A percentile compares a stretch with the other conserved stretches of the same genome.
Evolutionary conservation across 2,888 invertebrate species (phyloP).

Genomic region (Noctua janthina): DNA sequence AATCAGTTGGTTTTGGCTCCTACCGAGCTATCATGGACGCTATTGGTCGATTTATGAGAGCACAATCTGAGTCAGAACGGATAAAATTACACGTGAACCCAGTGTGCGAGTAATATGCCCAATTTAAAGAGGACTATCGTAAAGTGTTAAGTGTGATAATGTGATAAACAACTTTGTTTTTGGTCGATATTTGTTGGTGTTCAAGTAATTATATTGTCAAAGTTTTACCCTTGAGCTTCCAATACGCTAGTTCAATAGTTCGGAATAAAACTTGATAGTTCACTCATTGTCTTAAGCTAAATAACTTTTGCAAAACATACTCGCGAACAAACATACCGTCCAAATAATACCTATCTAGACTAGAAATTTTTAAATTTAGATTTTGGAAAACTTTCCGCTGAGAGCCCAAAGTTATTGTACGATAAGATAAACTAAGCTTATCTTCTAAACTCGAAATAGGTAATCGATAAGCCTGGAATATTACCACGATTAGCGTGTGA

Average conservation of each 20-base stretch:
- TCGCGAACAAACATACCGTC: not conserved
- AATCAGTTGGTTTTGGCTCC: conserved; percentile 52
- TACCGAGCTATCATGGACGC: conserved; percentile 35
- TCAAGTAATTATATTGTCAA: not conserved
- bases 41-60: conserved; percentile 53
- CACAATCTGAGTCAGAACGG: conserved; percentile 59
- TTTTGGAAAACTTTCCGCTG: not conserved
- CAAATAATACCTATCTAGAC: conserved; percentile 5
- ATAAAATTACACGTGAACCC: conserved; percentile 56
- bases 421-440: conserved; percentile 28
- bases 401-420: conserved; percentile 25
- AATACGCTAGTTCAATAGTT: not conserved
- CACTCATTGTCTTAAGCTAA: not conserved
- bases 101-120: conserved; percentile 40
- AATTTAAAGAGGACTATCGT: conserved; percentile 39
- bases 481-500: not conserved
- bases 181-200: not conserved
- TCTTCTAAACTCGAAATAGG: conserved; percentile 17
- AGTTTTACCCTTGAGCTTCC: not conserved
- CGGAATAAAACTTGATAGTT: not conserved
- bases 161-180: conserved; percentile 21
- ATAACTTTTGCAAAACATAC: not conserved
- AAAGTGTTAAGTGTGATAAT: conserved; percentile 17
- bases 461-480: conserved; percentile 9
- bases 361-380: not conserved